Evolutionary conservation across 2,888 invertebrate species (phyloP), one percentile per base, ranked within the genome.

Genomic region (Xanthorhoe designata): DNA sequence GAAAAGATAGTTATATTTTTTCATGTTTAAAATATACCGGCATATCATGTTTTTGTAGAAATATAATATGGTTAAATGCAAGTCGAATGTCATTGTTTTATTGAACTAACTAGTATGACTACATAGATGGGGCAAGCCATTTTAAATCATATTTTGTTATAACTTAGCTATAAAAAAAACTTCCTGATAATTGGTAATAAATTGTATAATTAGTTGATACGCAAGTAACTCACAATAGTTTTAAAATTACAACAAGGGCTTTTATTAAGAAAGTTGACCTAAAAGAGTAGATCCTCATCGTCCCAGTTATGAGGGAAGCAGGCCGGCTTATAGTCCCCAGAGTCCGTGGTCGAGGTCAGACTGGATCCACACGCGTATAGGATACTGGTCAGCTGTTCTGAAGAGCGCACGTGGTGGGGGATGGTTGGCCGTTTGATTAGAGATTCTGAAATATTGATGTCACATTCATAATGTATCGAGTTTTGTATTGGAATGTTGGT

Each of bases 41-140:
- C 91, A 92, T 92, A 92, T 92, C 92, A 91, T 86, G 89, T 90
- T 91, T 64, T 91, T 89, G 78, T 91, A 90, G 87, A 86, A 84
- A 88, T 88, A 89, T 85, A 88, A 89, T 85, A 89, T 84, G 78
- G 79, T 85, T 88, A 86, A 78, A 80, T 78, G 79, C 79, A 81
- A 83, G 78, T 78, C 75, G 29, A n/a, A 51, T 49, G 35, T 9
- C 10, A 50, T 67, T 58, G 58, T 69, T 69, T 70, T 54, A 55
- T 63, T 61, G 19, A 24, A 7, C 10, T 8, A n/a, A n/a, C n/a
- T n/a, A n/a, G n/a, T n/a, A n/a, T n/a, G n/a, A n/a, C n/a, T n/a
- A n/a, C n/a, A n/a, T n/a, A n/a, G n/a, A n/a, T n/a, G n/a, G n/a
- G n/a, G n/a, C n/a, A n/a, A n/a, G 15, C 45, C 15, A 15, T 45